Base-by-base conservation (phyloP, 2,888 invertebrate genomes). In the Polylopha cassiicola region DNA sequence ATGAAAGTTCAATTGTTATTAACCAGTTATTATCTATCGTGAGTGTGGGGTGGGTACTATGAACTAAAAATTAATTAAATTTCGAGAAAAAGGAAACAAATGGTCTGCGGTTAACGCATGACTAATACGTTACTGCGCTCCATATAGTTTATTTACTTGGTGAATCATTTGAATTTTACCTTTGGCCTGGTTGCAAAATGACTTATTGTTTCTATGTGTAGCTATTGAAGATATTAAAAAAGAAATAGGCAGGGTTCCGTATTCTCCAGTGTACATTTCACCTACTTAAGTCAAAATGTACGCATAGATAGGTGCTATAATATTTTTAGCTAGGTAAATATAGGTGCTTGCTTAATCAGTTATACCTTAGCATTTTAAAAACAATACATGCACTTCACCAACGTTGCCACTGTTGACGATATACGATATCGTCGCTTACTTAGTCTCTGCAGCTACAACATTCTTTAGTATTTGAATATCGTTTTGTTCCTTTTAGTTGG, bases 71-170 rank as follows among this genome's bases (percentile, higher is more conserved):
- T 51, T 55, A 61, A 61, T 61, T 63, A 60, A 50, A 58, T 46
- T 50, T 69, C 71, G 69, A 63, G 53, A 70, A 64, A 72, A 75
- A 70, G 68, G 69, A 75, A 75, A 72, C 71, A 58, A 69, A 66
- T 60, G 57, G 48, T 43, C 50, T 70, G 74, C 53, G 76, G 74
- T 76, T 68, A 20, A 9, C 21, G 37, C 8, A 36, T 47, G 47
- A 47, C 41, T 47, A 44, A 47, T 24, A 15, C 21, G 47, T 74
- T 73, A 74, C 69, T 48, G 38, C 48, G 46, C 60, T 51, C 48
- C 50, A 58, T 61, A 58, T 63, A 67, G 61, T 61, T 46, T 47
- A 58, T 57, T 58, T 51, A 56, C 58, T 34, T 26, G 21, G 30
- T 41, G 41, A 41, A 21, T 41, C 41, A 41, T 41, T 24, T 36